Conservation (phyloP, 2,888 invertebrate genomes). For the Melikaiella ostensackeni region DNA sequence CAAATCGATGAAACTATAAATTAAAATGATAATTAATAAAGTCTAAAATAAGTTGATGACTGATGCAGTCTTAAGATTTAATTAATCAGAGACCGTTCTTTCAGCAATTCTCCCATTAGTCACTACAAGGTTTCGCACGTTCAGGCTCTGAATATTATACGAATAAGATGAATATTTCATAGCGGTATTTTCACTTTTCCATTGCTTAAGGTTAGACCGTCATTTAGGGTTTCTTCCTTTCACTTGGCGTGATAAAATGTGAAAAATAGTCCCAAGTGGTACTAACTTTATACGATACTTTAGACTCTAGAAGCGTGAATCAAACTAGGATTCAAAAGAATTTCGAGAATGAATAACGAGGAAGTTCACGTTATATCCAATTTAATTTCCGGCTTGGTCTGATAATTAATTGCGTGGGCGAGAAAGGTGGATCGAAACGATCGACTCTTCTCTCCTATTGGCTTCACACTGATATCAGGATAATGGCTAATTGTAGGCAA, state of each 20-base stretch:
- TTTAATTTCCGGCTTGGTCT: conserved; percentile 62
- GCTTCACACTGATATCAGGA: not conserved
- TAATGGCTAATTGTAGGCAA: conserved; percentile 1
- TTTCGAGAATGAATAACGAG: conserved; percentile 35
- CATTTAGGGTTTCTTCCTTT: not conserved
- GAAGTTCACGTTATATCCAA: conserved; percentile 54
- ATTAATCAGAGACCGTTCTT: too few relatives aligned
- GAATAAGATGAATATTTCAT: conserved; percentile 22
- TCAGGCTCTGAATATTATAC: not conserved
- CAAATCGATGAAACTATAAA: too few relatives aligned
- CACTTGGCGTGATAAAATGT: conserved; percentile 17
- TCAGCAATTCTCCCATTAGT: too few relatives aligned
- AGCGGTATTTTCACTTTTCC: conserved; percentile 4
- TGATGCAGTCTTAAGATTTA: too few relatives aligned
- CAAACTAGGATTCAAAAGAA: too few relatives aligned
- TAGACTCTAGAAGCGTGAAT: not conserved
- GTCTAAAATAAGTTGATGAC: too few relatives aligned
- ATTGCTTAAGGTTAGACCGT: conserved; percentile 5
- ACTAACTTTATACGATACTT: not conserved
- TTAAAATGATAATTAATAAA: not conserved
- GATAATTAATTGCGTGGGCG: conserved; percentile 61
- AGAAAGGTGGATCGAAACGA: conserved; percentile 6
- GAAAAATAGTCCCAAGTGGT: conserved; percentile 1
- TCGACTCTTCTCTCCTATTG: not conserved
- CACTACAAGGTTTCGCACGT: too few relatives aligned